These are phyloP conservation scores for Diorhabda sublineata DNA, from an alignment of 1,140 invertebrate genomes.

Conservation along the genomic window DNA sequence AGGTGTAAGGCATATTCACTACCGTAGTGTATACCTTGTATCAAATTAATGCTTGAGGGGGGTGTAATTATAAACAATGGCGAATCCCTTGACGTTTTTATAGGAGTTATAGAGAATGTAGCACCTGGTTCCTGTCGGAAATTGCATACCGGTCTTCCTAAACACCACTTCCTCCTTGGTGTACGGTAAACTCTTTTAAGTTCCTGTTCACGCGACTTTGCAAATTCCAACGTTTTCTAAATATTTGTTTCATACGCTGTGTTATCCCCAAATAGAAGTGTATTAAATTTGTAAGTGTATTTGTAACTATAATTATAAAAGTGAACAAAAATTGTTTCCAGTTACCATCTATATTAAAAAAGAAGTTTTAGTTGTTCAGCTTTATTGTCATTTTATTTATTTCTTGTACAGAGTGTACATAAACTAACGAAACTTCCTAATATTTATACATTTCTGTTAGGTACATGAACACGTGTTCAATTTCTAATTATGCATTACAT, in stretches of 20 bases:
- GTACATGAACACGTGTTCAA: too few relatives aligned
- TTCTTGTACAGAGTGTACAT: too few relatives aligned
- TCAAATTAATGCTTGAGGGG: constrained; percentile 14
- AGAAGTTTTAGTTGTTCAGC: too few relatives aligned
- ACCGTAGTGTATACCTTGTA: constrained; percentile 18
- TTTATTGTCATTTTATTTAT: too few relatives aligned
- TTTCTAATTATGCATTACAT: too few relatives aligned
- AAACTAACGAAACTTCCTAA: too few relatives aligned
- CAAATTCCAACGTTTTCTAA: not conserved
- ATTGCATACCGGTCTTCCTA: constrained; percentile 18
- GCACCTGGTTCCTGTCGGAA: constrained; percentile 20
- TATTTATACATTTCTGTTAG: too few relatives aligned
- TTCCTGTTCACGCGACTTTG: not conserved
- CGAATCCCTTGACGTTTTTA: constrained; percentile 20
- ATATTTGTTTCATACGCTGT: not conserved
- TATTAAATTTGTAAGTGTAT: too few relatives aligned
- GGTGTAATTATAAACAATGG: constrained; percentile 20
- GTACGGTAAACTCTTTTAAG: not conserved
- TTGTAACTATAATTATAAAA: too few relatives aligned
- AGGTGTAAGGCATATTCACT: not conserved
- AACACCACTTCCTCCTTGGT: not conserved
- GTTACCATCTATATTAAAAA: too few relatives aligned
- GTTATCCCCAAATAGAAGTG: too few relatives aligned
- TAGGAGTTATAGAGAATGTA: constrained; percentile 11
- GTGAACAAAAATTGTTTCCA: too few relatives aligned